Evolutionary conservation across 2,888 invertebrate species (phyloP), one percentile per base, ranked within the genome.

Genomic region (Dione vanillae): DNA sequence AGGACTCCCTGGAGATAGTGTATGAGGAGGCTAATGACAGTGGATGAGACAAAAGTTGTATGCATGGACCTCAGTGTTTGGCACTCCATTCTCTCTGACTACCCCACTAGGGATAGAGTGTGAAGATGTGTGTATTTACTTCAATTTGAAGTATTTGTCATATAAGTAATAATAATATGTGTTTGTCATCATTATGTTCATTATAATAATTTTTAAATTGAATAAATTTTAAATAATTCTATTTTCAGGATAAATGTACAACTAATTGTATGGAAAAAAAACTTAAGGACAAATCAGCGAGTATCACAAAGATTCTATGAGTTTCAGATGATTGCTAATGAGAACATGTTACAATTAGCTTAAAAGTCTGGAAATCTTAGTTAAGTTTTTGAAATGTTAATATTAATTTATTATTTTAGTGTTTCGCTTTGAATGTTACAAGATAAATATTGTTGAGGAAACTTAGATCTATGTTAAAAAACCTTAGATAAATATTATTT

Each of bases 261-360:
- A 84, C 96, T 37, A 98, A 98, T 87, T 99, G 99, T 85, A 96
- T 99, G 95, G 99, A 99, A 84, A 99, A n/a, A 99, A 87, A 99
- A 97, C 87, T 94, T 99, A 77, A 97, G 99, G 93, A 97, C 98
- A 94, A 99, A 98, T 83, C 99, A 99, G 91, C 94, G 99, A 78
- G 96, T 99, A 77, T 98, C 99, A 1, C 97, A 98, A 88, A 94
- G 99, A 75, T 99, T 99, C 92, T 98, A 99, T 86, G 99, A 99
- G 89, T 98, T 98, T 89, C 99, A 99, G 91, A 95, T 99, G 94
- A 94, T 97, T 76, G 96, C 96, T 58, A 97, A 98, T 87, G 98
- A 98, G 87, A 97, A 97, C 91, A 96, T 96, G 72, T 82, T 97
- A 81, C 97, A 97, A 20, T 95, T 96, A 83, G 95, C 96, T 74